Evolutionary conservation across 2,113 vertebrate species (phyloP).

Genomic region (Lepisosteus oculatus): DNA sequence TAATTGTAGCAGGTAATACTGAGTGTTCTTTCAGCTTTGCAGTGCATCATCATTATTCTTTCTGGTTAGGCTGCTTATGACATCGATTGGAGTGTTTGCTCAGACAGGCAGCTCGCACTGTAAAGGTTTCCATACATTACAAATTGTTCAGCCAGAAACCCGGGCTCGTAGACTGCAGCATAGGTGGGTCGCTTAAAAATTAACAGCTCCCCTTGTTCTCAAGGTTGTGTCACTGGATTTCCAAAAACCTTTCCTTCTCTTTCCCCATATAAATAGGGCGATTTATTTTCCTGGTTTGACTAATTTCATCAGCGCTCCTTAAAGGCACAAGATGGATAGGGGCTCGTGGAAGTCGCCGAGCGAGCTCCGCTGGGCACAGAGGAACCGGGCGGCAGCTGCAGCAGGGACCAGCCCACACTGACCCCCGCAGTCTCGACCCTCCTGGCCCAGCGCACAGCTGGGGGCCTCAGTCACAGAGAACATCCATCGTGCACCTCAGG

Average conservation of each 20-base stretch:
- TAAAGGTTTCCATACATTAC: slow-evolving; percentile 12
- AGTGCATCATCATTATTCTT: slow-evolving; percentile 18
- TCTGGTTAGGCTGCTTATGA: too few relatives aligned
- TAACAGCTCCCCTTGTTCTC: slow-evolving; percentile 44
- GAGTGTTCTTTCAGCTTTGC: slow-evolving; percentile 12
- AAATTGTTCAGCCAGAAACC: slow-evolving; percentile 22
- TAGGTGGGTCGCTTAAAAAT: slow-evolving; percentile 47
- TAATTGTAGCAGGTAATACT: slow-evolving; percentile 4
- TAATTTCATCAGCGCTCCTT: not conserved
- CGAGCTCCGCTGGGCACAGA: too few relatives aligned
- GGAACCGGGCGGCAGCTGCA: too few relatives aligned
- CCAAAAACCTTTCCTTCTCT: slow-evolving; percentile 6
- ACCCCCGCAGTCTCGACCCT: too few relatives aligned
- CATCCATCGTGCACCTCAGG: too few relatives aligned
- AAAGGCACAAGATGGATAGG: slow-evolving; percentile 16
- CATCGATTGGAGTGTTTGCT: too few relatives aligned
- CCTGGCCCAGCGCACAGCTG: too few relatives aligned
- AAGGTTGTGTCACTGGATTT: slow-evolving; percentile 31
- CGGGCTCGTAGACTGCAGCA: not conserved
- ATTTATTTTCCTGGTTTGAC: slow-evolving; percentile 5
- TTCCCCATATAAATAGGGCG: slow-evolving; percentile 13
- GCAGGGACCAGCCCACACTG: too few relatives aligned
- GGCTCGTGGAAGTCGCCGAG: too few relatives aligned
- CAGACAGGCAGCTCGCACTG: not conserved
- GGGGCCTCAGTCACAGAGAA: too few relatives aligned